A percentile compares a stretch with the other conserved stretches of the same genome.
Evolutionary conservation across 30 jellyfish, hydroid and myxozoan genomes (phyloP).

Genomic region (Turritopsis dohrnii): DNA sequence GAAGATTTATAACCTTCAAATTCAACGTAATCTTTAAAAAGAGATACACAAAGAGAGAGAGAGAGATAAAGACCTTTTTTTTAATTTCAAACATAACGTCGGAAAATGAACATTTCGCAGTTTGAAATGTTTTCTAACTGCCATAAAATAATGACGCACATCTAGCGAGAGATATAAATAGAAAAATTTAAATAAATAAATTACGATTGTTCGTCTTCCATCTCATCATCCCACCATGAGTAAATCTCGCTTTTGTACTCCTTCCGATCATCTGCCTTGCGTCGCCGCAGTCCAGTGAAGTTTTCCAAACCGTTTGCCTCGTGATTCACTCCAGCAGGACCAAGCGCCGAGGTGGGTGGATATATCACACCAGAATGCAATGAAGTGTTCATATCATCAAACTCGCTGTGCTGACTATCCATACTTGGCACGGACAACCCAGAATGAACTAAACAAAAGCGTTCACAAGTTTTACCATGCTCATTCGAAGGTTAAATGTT

Average conservation of each 20-base stretch:
- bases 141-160: background rate
- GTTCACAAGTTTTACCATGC: background rate
- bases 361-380: slow-evolving; percentile 25
- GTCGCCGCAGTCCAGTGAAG: background rate
- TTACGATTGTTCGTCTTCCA: background rate
- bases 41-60: too few species aligned
- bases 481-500: too few species aligned
- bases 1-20: too few species aligned
- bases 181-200: too few species aligned
- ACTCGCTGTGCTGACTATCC: slow-evolving; percentile 50
- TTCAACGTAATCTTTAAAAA: too few species aligned
- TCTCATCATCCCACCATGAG: slow-evolving; percentile 19
- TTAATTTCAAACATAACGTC: too few species aligned
- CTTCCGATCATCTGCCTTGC: background rate
- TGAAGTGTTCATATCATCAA: slow-evolving; percentile 52
- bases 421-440: slow-evolving; percentile 47
- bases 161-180: background rate
- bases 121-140: too few species aligned
- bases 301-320: background rate
- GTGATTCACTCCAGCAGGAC: background rate
- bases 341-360: background rate
- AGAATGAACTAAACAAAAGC: slow-evolving; percentile 35
- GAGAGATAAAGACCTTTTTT: too few species aligned
- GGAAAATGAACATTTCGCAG: too few species aligned
- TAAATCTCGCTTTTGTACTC: background rate